These are phyloP conservation scores for Dunckerocampus dactyliophorus DNA, from an alignment of 2,113 vertebrate genomes.

Conservation along the genomic window DNA sequence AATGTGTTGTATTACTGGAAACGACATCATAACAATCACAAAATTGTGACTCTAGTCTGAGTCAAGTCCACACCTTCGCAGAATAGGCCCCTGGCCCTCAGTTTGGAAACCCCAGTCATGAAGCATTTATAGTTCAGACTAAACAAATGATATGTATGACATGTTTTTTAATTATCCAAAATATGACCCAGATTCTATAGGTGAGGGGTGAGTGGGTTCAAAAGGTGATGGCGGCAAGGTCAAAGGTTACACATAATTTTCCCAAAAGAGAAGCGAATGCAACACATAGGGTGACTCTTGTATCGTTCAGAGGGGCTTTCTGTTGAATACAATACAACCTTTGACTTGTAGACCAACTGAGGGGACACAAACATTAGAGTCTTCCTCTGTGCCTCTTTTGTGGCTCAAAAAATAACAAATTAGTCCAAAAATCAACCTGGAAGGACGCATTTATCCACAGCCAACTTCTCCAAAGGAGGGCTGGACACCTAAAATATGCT, in stretches of 20 bases:
- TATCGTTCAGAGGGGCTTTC: slow-evolving; percentile 54
- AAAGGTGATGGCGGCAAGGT: slow-evolving; percentile 46
- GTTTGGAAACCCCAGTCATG: too few relatives aligned
- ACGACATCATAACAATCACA: too few relatives aligned
- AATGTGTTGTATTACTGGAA: too few relatives aligned
- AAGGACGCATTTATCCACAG: neutral
- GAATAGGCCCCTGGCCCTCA: too few relatives aligned
- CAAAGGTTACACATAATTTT: slow-evolving; percentile 69
- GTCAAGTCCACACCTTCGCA: too few relatives aligned
- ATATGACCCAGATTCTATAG: too few relatives aligned
- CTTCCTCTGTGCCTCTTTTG: slow-evolving; percentile 41
- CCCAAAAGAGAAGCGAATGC: slow-evolving; percentile 52
- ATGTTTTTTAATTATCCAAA: too few relatives aligned
- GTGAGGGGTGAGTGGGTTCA: slow-evolving; percentile 21
- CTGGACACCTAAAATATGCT: slow-evolving; percentile 18
- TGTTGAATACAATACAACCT: slow-evolving; percentile 61
- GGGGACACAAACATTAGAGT: slow-evolving; percentile 22
- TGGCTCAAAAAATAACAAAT: slow-evolving; percentile 28
- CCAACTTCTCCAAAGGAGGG: neutral
- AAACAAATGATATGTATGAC: too few relatives aligned
- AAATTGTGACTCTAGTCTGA: too few relatives aligned
- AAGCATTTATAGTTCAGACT: too few relatives aligned
- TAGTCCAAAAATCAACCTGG: slow-evolving; percentile 20
- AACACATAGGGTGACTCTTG: slow-evolving; percentile 65
- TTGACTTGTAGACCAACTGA: slow-evolving; percentile 51